Evolutionary conservation across 2,113 vertebrate species (phyloP), one percentile per base, ranked within the genome.

Genomic region (Prochilodus magdalenae): DNA sequence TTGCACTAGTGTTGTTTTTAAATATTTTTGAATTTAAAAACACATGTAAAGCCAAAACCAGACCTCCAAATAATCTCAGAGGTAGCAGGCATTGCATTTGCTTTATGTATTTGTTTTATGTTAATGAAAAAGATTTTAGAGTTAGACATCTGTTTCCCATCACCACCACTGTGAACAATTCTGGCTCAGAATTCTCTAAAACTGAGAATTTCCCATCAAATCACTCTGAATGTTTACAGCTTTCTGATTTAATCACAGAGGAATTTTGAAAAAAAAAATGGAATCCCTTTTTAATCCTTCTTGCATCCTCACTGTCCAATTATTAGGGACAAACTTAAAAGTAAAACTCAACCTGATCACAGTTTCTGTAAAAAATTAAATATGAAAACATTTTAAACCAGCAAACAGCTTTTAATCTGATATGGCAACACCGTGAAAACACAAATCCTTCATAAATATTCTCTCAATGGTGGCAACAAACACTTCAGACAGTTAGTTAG

Each of bases 311-410:
- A 33, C 20, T 20, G 16, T 75, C 65, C 55, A 67, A 55, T 75
- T 47, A 30, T 53, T 57, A 11, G 51, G 65, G 29, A 15, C 49
- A 57, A 49, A 60, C 22, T n/a, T n/a, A 51, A 60, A 36, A 73
- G 62, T 26, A 49, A 27, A 16, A 40, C 3, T 24, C 57, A 40
- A 79, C 20, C 8, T 77, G 27, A 88, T 89, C 86, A 81, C 79
- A 84, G 67, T 82, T 79, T 80, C 14, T 66, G 78, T 85, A 86
- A 81, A 80, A 82, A 90, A 88, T 86, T 74, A 55, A 73, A 77
- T 40, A 59, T 79, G 69, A 87, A 77, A 87, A 80, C 51, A 69
- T 67, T 29, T 66, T 69, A 81, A 59, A 44, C 26, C 85, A 87
- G 63, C 55, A 55, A 77, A 53, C 27, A 77, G 14, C 29, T 69